phyloP scores from a whole-genome alignment of 2,797 vertebrate species.

The Eleutherodactylus coqui region DNA sequence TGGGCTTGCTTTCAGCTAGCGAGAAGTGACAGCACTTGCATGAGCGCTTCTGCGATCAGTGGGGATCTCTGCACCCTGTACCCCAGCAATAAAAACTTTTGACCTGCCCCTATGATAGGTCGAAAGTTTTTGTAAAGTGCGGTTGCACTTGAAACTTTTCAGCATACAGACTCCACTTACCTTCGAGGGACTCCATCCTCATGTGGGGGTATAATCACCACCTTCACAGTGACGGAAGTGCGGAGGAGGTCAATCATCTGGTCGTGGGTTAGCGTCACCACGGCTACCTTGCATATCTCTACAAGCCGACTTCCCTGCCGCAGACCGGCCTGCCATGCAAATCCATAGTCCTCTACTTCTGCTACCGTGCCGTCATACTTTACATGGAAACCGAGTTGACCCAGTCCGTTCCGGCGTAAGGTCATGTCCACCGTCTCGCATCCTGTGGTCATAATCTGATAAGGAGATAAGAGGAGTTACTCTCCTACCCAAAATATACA shows the following conservation, averaged over 20 bases:
- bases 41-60: too few species aligned
- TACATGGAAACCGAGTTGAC: slow-evolving; percentile 95
- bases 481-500: neutral
- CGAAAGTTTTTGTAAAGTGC: too few species aligned
- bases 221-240: slow-evolving; percentile 94
- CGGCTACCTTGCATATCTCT: slow-evolving; percentile 95
- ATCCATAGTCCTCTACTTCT: slow-evolving; percentile 96
- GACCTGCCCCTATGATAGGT: too few species aligned
- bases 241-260: slow-evolving; percentile 97
- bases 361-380: slow-evolving; percentile 91
- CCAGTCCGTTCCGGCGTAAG: slow-evolving; percentile 89
- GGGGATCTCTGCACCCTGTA: too few species aligned
- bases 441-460: slow-evolving; percentile 84
- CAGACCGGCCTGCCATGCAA: slow-evolving; percentile 94
- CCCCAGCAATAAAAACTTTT: too few species aligned
- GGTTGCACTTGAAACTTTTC: too few species aligned
- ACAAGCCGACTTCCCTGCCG: slow-evolving; percentile 91
- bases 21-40: too few species aligned
- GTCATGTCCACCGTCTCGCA: slow-evolving; percentile 96
- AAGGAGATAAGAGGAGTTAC: slow-evolving; percentile 32
- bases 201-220: slow-evolving; percentile 90
- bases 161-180: slow-evolving; percentile 78
- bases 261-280: slow-evolving; percentile 90
- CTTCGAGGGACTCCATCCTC: slow-evolving; percentile 88
- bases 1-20: too few species aligned